These are phyloP conservation scores for Takifugu flavidus DNA, from an alignment of 2,113 vertebrate species.

Conservation along the genomic window DNA sequence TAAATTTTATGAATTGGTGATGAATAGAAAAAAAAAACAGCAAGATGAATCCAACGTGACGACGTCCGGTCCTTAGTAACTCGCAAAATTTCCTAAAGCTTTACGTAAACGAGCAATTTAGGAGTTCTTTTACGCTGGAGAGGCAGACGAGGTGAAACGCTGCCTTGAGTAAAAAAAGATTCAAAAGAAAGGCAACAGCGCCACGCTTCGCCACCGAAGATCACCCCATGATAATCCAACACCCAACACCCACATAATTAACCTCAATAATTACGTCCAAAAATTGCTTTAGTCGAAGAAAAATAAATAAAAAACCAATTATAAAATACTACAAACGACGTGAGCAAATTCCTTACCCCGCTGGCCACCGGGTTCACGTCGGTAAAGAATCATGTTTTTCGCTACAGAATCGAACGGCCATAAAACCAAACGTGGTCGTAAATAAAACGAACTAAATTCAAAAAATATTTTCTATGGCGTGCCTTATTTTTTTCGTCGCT, in stretches of 20 bases:
- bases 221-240: constrained; percentile 85
- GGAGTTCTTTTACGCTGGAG: constrained; percentile 39
- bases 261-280: constrained; percentile 64
- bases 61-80: constrained; percentile 9
- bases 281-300: constrained; percentile 61
- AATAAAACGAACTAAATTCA: constrained; percentile 69
- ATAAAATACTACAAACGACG: constrained; percentile 63
- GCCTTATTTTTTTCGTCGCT: constrained; percentile 64
- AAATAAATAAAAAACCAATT: constrained; percentile 67
- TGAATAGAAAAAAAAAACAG: constrained; percentile 28
- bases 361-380: constrained; percentile 60
- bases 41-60: constrained; percentile 23
- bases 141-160: constrained; percentile 59
- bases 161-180: constrained; percentile 53
- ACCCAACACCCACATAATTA: constrained; percentile 81
- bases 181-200: constrained; percentile 85
- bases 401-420: constrained; percentile 59
- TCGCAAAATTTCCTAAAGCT: constrained; percentile 33
- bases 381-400: constrained; percentile 70
- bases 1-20: constrained; percentile 22
- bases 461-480: constrained; percentile 69
- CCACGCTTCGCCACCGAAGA: constrained; percentile 80
- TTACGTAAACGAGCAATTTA: constrained; percentile 34
- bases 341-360: constrained; percentile 46
- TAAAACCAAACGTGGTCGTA: constrained; percentile 61